These are phyloP conservation scores for Aethes cnicana DNA, from an alignment of 2,888 invertebrate genomes.

Conservation along the genomic window DNA sequence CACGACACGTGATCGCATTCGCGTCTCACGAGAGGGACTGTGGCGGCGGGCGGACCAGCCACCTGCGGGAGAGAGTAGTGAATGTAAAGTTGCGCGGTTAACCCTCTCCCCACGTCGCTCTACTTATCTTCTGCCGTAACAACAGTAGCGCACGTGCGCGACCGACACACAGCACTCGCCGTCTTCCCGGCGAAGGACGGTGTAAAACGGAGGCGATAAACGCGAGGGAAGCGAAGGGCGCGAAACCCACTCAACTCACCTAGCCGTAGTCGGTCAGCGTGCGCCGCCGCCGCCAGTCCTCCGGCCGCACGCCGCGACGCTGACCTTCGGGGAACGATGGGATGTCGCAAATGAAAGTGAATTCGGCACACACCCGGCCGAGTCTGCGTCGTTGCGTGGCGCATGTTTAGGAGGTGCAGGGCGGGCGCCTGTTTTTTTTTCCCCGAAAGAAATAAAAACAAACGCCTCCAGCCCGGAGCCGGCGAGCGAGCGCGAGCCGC, in stretches of 20 bases:
- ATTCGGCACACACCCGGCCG: constrained; percentile 77
- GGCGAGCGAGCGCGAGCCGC: constrained; percentile 47
- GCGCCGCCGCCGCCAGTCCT: constrained; percentile 68
- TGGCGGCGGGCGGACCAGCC: constrained; percentile 40
- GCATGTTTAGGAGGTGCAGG: constrained; percentile 83
- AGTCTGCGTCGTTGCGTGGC: constrained; percentile 82
- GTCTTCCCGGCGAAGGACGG: constrained; percentile 70
- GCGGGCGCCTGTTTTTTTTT: constrained; percentile 80
- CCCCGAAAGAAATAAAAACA: constrained; percentile 81
- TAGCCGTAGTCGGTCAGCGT: constrained; percentile 66
- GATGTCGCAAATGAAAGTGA: constrained; percentile 83
- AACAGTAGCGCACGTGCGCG: constrained; percentile 50
- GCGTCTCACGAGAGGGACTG: constrained; percentile 40
- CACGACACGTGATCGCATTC: constrained; percentile 18
- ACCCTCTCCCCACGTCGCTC: constrained; percentile 56
- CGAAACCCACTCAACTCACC: constrained; percentile 64
- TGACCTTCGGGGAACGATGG: constrained; percentile 80
- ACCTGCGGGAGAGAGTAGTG: constrained; percentile 56
- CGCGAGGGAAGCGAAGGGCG: constrained; percentile 66
- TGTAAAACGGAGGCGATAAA: constrained; percentile 70
- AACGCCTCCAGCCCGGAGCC: constrained; percentile 75
- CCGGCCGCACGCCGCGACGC: constrained; percentile 57
- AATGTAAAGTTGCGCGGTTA: constrained; percentile 67
- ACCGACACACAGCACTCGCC: constrained; percentile 59
- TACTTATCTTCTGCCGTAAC: constrained; percentile 39